Evolutionary conservation across 2,113 vertebrate genomes (phyloP), one percentile per base, ranked within the genome.

Genomic region (Pseudopipra pipra): DNA sequence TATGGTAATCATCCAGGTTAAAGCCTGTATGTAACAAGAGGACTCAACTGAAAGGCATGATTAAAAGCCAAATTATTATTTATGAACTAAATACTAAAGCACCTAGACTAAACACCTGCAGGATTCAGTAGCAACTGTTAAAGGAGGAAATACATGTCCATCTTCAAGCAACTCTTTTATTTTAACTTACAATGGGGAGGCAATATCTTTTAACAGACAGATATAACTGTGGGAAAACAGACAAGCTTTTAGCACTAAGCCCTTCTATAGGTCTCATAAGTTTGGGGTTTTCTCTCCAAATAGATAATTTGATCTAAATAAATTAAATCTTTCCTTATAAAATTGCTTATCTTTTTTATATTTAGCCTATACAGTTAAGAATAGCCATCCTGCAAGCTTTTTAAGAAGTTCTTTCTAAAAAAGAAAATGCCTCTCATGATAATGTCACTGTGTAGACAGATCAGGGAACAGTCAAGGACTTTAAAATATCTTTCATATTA

Each of bases 61-160:
- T 90, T 93, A 93, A 93, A 95, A 95, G 82, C 56, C 85, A 86
- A 93, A 90, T 95, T 96, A 95, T 72, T 95, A 96, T 95, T 95
- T 97, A 88, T 95, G 22, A 80, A 65, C 20, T 61, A 89, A 95
- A 92, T 63, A 52, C 82, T 83, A 84, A 91, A 73, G 70, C 58
- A 81, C 61, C 41, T 70, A 85, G 84, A 87, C 73, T 72, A 80
- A 91, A 86, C 75, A 93, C 72, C 87, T 92, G 76, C 68, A 93
- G 44, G 76, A 96, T 67, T 81, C 90, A 84, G 51, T 85, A 93
- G 55, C 37, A 84, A 86, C 85, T 96, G 82, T 83, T 90, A 93
- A 78, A 44, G 47, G 30, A 94, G 61, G 56, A 91, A 95, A 86
- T 65, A 68, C 6, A 71, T 59, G 83, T 91, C 46, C 51, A 94